Base-by-base conservation (phyloP, 2,797 vertebrate species). In the Phoeniculus purpureus region DNA sequence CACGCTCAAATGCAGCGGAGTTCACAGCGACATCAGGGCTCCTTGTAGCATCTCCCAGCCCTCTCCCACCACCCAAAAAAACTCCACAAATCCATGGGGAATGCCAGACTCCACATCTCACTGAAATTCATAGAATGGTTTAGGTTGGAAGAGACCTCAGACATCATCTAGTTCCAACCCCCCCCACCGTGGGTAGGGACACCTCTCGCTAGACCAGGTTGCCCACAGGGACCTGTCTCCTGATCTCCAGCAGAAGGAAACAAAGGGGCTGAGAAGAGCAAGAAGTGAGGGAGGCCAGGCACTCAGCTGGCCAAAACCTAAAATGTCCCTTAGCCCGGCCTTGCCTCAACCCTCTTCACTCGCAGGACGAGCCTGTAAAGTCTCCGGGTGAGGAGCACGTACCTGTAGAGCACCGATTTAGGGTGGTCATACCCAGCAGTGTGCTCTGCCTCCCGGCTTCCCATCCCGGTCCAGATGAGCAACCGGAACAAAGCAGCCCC, bases 71-170 rank as follows among this genome's bases (percentile, higher is more conserved):
- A n/a, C 20, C 50, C 45, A 43, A 43, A 43, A 43, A 43, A 14
- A 10, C 9, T 43, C 16, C 19, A 19, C 18, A 55, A 55, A 47
- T 15, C 25, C 32, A 31, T 5, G 17, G 0, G 4, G 16, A 14
- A 3, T 5, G 14, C 51, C 34, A 14, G 31, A 7, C n/a, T 25
- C n/a, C 4, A 0, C 2, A 0, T 15, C 59, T 15, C 13, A 6
- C 16, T 43, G 43, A 43, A 43, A 43, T 16, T 11, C 43, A 43
- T 43, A 43, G 43, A 43, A 15, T 43, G 43, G 43, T 43, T 43
- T 43, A 43, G 43, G 43, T 16, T 43, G 43, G 43, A 43, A 43
- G 43, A 43, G 16, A 43, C 43, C 43, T 43, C 43, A 43, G 43
- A 43, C 9, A 43, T 43, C 43, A 43, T 15, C 43, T 16, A 43